Conservation (phyloP, 2,888 invertebrate species). For the Xestia c-nigrum region DNA sequence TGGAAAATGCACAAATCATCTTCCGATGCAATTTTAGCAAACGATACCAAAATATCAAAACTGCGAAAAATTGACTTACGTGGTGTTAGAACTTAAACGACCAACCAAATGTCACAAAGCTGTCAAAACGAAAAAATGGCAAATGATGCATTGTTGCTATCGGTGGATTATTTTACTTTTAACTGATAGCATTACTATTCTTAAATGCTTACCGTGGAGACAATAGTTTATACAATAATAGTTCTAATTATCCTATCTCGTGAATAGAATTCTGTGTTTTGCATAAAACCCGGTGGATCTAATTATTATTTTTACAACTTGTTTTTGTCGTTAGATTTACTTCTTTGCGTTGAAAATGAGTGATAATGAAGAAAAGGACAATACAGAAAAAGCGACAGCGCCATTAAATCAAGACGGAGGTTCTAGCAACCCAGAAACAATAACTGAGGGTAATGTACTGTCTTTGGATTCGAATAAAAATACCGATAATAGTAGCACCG, state of each 20-base stretch:
- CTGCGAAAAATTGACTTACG: no score
- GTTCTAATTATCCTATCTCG: neutral
- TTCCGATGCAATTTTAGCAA: no score
- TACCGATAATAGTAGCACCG: neutral
- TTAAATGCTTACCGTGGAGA: neutral
- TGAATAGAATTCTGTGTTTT: neutral
- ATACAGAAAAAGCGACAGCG: conserved; percentile 20
- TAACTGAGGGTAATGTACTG: conserved; percentile 1
- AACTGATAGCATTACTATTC: neutral
- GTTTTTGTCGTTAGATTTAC: conserved; percentile 5
- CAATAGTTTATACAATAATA: neutral
- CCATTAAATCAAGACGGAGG: neutral
- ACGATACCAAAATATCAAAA: no score
- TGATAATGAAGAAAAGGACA: conserved; percentile 32
- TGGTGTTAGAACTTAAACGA: no score
- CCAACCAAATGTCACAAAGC: no score
- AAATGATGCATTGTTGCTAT: conserved; percentile 45
- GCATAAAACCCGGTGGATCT: neutral
- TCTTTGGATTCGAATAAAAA: neutral
- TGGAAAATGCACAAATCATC: no score
- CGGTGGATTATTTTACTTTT: conserved; percentile 25
- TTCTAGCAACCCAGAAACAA: neutral
- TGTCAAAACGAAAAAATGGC: conserved; percentile 27
- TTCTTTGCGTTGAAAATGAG: conserved; percentile 45
- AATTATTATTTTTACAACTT: neutral